Percentiles rank a stretch among this genome's conserved stretches.
Evolutionary conservation across 2,797 vertebrate species (phyloP).

Genomic region (Chaunax sp.): DNA sequence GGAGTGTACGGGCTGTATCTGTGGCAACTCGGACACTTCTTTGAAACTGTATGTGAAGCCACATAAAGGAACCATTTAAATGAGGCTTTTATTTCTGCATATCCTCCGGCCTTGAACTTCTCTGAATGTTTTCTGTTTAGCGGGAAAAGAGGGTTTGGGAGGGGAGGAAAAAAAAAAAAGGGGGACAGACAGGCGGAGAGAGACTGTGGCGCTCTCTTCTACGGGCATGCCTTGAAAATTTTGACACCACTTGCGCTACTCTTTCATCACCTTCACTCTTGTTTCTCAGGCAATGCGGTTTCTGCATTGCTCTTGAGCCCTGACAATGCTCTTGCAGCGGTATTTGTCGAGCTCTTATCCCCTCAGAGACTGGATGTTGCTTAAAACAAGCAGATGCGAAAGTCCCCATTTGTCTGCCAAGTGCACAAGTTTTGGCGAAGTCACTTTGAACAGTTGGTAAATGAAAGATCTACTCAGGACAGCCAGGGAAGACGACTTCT

Average conservation of each 20-base stretch:
- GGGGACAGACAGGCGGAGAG: conserved; percentile 9
- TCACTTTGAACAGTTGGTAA: conserved; percentile 41
- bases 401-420: conserved; percentile 50
- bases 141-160: conserved; percentile 4
- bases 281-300: conserved; percentile 36
- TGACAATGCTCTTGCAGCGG: conserved; percentile 41
- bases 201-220: conserved; percentile 20
- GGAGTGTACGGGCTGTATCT: conserved; percentile 23
- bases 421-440: conserved; percentile 27
- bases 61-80: conserved; percentile 54
- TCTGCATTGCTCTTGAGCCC: conserved; percentile 38
- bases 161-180: background rate
- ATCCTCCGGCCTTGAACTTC: conserved; percentile 59
- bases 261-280: conserved; percentile 55
- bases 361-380: conserved; percentile 56
- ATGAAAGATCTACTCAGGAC: conserved; percentile 58
- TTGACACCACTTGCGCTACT: conserved; percentile 47
- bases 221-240: conserved; percentile 31
- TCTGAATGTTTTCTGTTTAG: conserved; percentile 26
- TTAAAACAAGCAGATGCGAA: conserved; percentile 51
- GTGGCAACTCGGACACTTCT: conserved; percentile 41
- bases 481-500: conserved; percentile 17
- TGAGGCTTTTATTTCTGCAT: conserved; percentile 43
- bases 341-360: conserved; percentile 57
- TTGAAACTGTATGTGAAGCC: conserved; percentile 50